Base-by-base conservation (phyloP, 2,113 vertebrate genomes). In the Charadrius vociferus region DNA sequence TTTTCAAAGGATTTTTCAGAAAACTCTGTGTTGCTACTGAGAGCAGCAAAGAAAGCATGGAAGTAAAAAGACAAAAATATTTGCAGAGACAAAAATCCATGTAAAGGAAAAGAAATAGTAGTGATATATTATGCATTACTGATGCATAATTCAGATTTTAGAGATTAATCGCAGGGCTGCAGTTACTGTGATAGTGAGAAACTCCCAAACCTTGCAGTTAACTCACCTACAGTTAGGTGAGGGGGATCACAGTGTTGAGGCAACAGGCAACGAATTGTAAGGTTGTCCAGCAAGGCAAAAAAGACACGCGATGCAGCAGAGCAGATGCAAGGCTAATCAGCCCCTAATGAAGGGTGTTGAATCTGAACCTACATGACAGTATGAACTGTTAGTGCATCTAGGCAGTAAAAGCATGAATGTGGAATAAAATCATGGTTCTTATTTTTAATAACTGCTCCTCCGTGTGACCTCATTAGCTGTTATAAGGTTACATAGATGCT, bases 71-170 rank as follows among this genome's bases (percentile, higher is more conserved):
- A 53, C 58, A 91, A 88, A 91, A 91, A 81, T 65, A 82, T 91
- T 95, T 89, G 70, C 53, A 53, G 37, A 80, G 58, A 67, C 74
- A 86, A 90, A 90, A 86, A 80, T 62, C 73, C 9, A 10, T 34
- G 10, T 14, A 66, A 95, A 92, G 72, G 45, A 68, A 52, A 56
- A 68, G 36, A 68, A 95, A 55, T 43, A 68, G 39, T n/a, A 55
- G 26, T 72, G 23, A 61, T 93, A n/a, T 17, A 66, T 95, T 95
- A 90, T 81, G 66, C 12, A 53, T 93, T 41, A 52, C 37, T 87
- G 30, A 89, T 95, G 86, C 58, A 85, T 97, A 92, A 89, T 79
- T 92, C 81, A 91, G 45, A 55, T 72, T 93, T 91, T 53, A 55
- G 58, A 90, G 45, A 87, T 72, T 79, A 66, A 71, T 85, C 53